Evolutionary conservation across 2,113 vertebrate genomes (phyloP).

Genomic region (Lampris megalopsis): DNA sequence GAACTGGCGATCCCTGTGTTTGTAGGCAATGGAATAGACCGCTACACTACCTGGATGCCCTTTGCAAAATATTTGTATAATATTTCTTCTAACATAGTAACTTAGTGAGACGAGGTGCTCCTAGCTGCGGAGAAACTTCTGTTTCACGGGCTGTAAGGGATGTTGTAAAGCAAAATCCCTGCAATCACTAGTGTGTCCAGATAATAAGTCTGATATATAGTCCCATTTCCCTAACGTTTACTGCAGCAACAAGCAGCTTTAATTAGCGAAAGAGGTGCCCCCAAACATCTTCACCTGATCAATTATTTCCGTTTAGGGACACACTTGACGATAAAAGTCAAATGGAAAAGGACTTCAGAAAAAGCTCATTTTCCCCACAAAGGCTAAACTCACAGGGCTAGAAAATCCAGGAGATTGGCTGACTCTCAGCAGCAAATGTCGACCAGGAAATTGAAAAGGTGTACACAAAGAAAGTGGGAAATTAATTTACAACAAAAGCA

Average conservation of each 20-base stretch:
- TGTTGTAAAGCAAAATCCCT: conserved; percentile 23
- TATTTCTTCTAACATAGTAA: neutral
- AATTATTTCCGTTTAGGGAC: conserved; percentile 63
- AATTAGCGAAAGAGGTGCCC: conserved; percentile 69
- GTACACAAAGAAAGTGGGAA: conserved; percentile 50
- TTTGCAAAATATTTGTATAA: neutral
- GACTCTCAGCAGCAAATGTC: conserved; percentile 49
- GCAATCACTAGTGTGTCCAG: conserved; percentile 55
- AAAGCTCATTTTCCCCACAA: conserved; percentile 53
- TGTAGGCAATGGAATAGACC: no score
- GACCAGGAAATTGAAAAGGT: conserved; percentile 40
- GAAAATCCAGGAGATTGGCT: conserved; percentile 47
- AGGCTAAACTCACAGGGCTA: conserved; percentile 31
- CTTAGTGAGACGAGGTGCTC: conserved; percentile 11
- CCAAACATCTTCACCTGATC: conserved; percentile 60
- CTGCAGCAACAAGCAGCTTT: conserved; percentile 62
- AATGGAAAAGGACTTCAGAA: conserved; percentile 54
- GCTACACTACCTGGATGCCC: no score
- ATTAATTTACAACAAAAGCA: conserved; percentile 67
- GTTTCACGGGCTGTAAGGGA: conserved; percentile 39
- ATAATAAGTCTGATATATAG: conserved; percentile 67
- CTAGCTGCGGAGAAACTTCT: conserved; percentile 15
- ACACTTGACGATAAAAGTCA: conserved; percentile 38
- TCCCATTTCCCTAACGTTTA: conserved; percentile 68
- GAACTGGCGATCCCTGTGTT: no score